phyloP scores from a whole-genome alignment of 2,797 vertebrate genomes.

The Poliocrania exsul region DNA sequence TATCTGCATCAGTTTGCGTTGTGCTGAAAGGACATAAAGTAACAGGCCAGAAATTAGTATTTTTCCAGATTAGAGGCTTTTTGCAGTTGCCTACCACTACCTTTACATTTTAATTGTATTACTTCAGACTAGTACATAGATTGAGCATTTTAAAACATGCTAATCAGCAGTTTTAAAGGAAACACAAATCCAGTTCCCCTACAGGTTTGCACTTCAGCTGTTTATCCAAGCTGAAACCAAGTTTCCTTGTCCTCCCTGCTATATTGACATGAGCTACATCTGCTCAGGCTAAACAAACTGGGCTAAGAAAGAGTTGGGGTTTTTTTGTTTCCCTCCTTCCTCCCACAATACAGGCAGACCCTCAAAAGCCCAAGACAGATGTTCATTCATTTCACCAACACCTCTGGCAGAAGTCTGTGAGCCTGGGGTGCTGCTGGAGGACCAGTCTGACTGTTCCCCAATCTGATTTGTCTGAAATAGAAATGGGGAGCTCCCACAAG shows the following conservation, averaged over 20 bases:
- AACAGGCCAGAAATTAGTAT: background rate
- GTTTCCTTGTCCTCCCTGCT: background rate
- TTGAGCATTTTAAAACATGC: background rate
- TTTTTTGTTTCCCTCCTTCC: background rate
- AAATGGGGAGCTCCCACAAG: background rate
- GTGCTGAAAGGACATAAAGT: background rate
- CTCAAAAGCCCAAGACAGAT: background rate
- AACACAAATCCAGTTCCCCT: background rate
- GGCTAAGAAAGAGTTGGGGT: background rate
- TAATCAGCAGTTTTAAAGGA: background rate
- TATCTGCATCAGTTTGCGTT: background rate
- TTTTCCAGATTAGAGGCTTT: background rate
- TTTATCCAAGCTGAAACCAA: background rate
- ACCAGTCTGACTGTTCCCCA: background rate
- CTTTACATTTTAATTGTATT: background rate
- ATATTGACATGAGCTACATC: rapidly evolving
- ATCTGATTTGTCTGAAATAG: background rate
- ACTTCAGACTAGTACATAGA: background rate
- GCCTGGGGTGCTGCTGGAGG: background rate
- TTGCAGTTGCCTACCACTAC: rapidly evolving
- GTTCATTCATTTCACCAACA: background rate
- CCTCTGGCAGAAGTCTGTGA: background rate
- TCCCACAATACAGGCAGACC: background rate
- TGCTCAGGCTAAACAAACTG: background rate
- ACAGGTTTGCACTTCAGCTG: background rate